Evolutionary conservation across 2,888 invertebrate species (phyloP), one percentile per base, ranked within the genome.

Genomic region (Therioaphis trifolii): DNA sequence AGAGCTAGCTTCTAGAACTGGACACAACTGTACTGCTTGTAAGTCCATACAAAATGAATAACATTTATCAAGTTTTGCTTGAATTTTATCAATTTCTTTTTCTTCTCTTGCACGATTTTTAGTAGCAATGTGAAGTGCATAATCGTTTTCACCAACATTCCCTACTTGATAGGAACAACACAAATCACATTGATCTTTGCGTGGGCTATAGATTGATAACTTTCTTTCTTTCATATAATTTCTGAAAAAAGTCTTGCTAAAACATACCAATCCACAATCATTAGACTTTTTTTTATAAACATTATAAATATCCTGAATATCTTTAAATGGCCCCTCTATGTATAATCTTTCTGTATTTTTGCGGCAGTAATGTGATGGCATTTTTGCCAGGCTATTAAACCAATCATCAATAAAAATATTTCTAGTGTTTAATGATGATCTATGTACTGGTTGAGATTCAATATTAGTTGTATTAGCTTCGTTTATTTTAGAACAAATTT

Each of bases 101-200:
- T 86, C 86, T 72, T 84, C 43, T 35, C 86, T 76, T 18, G 87
- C 86, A 61, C 86, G 80, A 58, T 85, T 46, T 85, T 86, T 86
- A 68, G 58, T 86, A 18, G n/a, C 40, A 40, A 85, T 84, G 68
- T 87, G 87, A 75, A 63, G 40, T 55, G 82, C 75, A 85, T 86
- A 86, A 27, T 85, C 84, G n/a, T 77, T 82, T 76, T 86, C 84
- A 21, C 85, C 61, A 68, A 86, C 58, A 55, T 85, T 80, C 55
- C 86, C 86, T 43, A 85, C 84, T 84, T 85, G 85, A 84, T 85
- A 85, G 29, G 78, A 84, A 72, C 85, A 79, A 69, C 87, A 87
- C 29, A 80, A 84, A 84, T 86, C 86, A 84, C 86, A 87, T 66
- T 86, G 85, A 72, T 86, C 86, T 85, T 86, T 87, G 85, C 85